Percentiles rank a stretch among this genome's conserved stretches.
Evolutionary conservation across 2,888 invertebrate species (phyloP).

Genomic region (Dynastes tityus): DNA sequence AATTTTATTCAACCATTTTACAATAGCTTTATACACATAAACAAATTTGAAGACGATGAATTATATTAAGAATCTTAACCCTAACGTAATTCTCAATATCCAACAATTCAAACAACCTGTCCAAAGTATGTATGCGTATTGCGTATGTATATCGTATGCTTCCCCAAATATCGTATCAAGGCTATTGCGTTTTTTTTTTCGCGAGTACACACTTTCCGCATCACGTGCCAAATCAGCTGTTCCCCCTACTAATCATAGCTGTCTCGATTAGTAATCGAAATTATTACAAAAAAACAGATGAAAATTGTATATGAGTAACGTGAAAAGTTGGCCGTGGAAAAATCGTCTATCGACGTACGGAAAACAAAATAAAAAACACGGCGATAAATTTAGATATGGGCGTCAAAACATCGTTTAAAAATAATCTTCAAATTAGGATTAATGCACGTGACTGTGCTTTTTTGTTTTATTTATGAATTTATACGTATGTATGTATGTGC

Average conservation of each 20-base stretch:
- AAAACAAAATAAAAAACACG: not conserved
- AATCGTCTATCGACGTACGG: not conserved
- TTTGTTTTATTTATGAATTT: not conserved
- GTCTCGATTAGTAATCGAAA: not conserved
- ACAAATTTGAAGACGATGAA: no score
- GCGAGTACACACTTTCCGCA: not conserved
- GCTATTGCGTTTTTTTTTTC: not conserved
- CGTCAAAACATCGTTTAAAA: constrained; percentile 25
- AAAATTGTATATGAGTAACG: not conserved
- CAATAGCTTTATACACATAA: no score
- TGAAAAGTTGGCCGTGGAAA: not conserved
- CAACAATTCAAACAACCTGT: no score
- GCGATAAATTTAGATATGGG: constrained; percentile 13
- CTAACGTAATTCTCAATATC: no score
- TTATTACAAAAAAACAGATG: not conserved
- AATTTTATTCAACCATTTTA: no score
- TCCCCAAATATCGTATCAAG: not conserved
- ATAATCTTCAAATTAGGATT: constrained; percentile 17
- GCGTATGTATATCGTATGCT: no score
- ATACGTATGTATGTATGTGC: no score
- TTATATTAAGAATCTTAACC: no score
- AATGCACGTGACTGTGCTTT: constrained; percentile 1
- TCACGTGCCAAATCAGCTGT: constrained; percentile 18
- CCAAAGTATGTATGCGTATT: no score
- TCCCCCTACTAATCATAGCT: not conserved